Evolutionary conservation across 2,113 vertebrate species (phyloP), one percentile per base, ranked within the genome.

Genomic region (Triplophysa dalaica): DNA sequence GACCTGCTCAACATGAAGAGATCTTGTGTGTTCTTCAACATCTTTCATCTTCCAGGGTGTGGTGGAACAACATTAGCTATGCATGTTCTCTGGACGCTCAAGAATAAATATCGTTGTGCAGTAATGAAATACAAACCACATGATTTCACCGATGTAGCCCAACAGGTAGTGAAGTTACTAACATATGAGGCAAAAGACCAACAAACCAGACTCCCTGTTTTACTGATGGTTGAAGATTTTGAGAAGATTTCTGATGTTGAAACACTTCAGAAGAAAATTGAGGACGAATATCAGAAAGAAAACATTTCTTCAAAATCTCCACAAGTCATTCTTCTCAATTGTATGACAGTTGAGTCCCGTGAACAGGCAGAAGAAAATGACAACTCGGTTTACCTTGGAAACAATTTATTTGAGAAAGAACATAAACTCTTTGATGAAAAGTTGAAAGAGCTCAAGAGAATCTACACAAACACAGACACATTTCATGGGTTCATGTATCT

Each of bases 401-500:
- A 94, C 50, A 11, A 83, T 1, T 91, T 96, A 60, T 93, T 92
- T 66, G 2, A 63, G 1, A 89, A 67, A 24, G 95, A 97, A 79
- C 82, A 93, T 86, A 89, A 84, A 69, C 87, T 81, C 50, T 95
- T 96, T 90, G 88, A 91, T 26, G 81, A 86, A 67, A 95, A 95
- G 87, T 82, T 95, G 13, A 54, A 24, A 89, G 90, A 92, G 89
- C 95, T 95, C 63, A 90, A 95, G 84, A 84, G 90, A 45, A 75
- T 84, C 0, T 61, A 94, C 81, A 78, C 86, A 29, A 88, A 95
- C 80, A 86, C 90, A 84, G 90, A 94, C 80, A 92, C 91, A 2
- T 96, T 96, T 83, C 95, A 95, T 89, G 94, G 91, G 13, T 96
- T 95, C 83, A 95, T 96, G 94, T 93, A 95, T 78, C 90, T 95